These are phyloP conservation scores for Pipistrellus pipistrellus DNA, from an alignment of 2,797 vertebrate genomes.

Conservation along the genomic window DNA sequence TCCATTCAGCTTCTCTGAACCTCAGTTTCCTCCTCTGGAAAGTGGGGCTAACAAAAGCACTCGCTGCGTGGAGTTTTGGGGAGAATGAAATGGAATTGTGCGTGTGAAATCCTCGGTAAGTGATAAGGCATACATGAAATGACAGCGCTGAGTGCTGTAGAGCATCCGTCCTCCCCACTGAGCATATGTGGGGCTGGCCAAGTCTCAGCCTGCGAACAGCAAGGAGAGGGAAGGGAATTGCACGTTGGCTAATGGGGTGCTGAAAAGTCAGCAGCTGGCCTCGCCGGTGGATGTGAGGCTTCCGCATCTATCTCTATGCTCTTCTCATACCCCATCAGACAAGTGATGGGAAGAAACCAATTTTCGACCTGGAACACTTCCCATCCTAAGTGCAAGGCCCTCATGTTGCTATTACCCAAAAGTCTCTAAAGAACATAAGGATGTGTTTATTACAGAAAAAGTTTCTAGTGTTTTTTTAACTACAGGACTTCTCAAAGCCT, in stretches of 20 bases:
- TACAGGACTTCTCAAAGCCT: neutral
- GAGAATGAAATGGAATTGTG: neutral
- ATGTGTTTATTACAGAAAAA: neutral
- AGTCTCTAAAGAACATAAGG: neutral
- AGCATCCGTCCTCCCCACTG: no score
- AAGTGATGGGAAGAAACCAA: neutral
- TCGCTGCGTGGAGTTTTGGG: neutral
- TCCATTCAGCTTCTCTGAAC: neutral
- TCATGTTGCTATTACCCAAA: neutral
- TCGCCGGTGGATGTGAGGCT: neutral
- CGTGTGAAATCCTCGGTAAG: neutral
- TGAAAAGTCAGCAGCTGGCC: neutral
- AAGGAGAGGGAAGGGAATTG: neutral
- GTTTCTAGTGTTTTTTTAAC: neutral
- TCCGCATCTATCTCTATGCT: neutral
- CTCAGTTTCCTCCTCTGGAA: neutral
- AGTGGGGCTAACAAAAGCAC: neutral
- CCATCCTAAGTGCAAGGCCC: neutral
- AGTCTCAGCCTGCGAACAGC: neutral
- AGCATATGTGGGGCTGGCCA: neutral
- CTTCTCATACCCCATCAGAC: neutral
- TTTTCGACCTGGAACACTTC: neutral
- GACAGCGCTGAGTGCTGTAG: neutral
- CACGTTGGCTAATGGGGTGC: neutral
- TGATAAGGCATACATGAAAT: neutral